Base-by-base conservation (phyloP, 2,113 vertebrate species). In the Melospiza melodia region DNA sequence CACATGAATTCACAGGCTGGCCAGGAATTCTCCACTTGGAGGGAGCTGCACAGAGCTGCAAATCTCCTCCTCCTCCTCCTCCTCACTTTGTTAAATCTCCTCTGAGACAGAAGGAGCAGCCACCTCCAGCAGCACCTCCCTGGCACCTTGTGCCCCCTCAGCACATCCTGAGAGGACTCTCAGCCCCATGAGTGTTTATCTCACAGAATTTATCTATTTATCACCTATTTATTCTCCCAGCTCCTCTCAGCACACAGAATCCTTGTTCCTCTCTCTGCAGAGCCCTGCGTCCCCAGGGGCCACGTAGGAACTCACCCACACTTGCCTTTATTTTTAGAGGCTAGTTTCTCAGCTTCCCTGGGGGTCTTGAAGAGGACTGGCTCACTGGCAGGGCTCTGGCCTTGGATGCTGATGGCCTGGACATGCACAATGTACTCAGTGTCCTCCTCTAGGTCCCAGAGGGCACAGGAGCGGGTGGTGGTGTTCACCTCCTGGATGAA, bases 401-500 rank as follows among this genome's bases (percentile, higher is more conserved):
- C 99, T 81, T 98, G 98, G 97, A 99, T 98, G 97, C 99, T 99
- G 98, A 99, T 99, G 97, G 99, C 97, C 97, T 99, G 99, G 66
- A 99, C 99, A 4, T 99, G 99, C 78, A 99, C 98, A 5, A 99
- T 99, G 96, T 99, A 99, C 93, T 99, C 99, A 0, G 99, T 99
- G 97, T 99, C 99, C 97, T 99, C 99, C 84, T 99, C 99, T 97
- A 99, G 98, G 95, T 99, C 99, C 99, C 99, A 99, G 90, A 99
- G 97, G 62, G 98, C 98, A 69, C 99, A 99, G 12, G 99, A 99
- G 94, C 99, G 99, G 12, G 99, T 99, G 97, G 99, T 99, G 92
- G 99, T 99, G 98, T 99, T 99, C 96, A 99, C 99, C 87, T 99
- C 99, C 98, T 99, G 99, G 98, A 99, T 99, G 97, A 99, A 99